Conservation (phyloP, 2,888 invertebrate genomes). For the Cheilosia grossa region DNA sequence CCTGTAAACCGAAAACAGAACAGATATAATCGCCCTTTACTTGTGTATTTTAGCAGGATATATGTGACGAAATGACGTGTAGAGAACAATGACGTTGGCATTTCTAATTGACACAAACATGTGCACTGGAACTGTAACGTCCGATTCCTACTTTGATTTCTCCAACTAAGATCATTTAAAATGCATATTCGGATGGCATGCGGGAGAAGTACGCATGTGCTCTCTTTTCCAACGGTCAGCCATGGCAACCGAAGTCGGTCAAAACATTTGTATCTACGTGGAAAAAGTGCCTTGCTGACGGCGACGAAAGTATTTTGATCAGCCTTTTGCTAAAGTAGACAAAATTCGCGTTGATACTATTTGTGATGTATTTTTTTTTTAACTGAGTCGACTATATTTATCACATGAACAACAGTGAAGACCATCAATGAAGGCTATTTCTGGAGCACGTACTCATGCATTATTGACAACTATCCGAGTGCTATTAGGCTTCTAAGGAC, state of each 20-base stretch:
- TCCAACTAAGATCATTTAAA: slow-evolving; percentile 62
- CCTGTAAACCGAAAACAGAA: not conserved
- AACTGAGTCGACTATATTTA: slow-evolving; percentile 5
- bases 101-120: not conserved
- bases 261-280: slow-evolving; percentile 25
- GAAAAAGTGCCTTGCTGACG: not conserved
- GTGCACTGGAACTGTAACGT: slow-evolving; percentile 7
- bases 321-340: not conserved
- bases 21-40: not conserved
- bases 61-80: not conserved
- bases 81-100: slow-evolving; percentile 20
- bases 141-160: slow-evolving; percentile 6
- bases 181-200: slow-evolving; percentile 49
- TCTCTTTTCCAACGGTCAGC: slow-evolving; percentile 38
- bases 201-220: slow-evolving; percentile 7
- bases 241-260: slow-evolving; percentile 52
- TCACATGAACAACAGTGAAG: not conserved
- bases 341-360: not conserved
- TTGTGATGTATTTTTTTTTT: slow-evolving; percentile 8
- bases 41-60: not conserved
- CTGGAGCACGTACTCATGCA: slow-evolving; percentile 1
- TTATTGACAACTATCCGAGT: slow-evolving; percentile 1
- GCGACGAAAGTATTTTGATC: slow-evolving; percentile 13
- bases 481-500: not conserved
- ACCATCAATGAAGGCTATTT: slow-evolving; percentile 2